Evolutionary conservation across 2,888 invertebrate species (phyloP).

Genomic region (Machimus atricapillus): DNA sequence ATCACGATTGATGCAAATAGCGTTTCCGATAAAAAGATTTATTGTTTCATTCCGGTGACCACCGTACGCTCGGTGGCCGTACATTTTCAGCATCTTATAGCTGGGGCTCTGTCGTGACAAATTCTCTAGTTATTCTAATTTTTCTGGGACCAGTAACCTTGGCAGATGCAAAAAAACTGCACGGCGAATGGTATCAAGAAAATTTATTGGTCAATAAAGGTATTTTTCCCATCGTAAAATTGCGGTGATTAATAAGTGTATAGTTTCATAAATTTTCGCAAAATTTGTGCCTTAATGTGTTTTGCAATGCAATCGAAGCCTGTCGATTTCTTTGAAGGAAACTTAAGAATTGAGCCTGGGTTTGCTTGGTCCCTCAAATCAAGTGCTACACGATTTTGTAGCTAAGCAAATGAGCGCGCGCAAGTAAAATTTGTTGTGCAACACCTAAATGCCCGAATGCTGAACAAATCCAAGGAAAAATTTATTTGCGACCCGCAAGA

Average conservation of each 20-base stretch:
- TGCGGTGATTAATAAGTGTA: neutral
- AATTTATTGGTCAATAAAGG: constrained; percentile 2
- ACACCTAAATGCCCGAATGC: neutral
- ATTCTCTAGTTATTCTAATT: constrained; percentile 4
- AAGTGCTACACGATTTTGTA: neutral
- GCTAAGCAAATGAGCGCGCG: neutral
- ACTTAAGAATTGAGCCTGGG: neutral
- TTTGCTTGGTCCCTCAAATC: neutral
- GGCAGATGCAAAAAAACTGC: neutral
- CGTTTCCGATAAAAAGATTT: constrained; percentile 26
- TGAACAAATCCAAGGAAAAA: neutral
- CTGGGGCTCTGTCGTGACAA: constrained; percentile 7
- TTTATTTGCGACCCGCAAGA: neutral
- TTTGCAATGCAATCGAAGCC: neutral
- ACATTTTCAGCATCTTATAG: neutral
- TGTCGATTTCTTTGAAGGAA: neutral
- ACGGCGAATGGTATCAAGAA: constrained; percentile 12
- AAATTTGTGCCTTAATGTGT: neutral
- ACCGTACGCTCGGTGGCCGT: neutral
- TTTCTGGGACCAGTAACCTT: constrained; percentile 2
- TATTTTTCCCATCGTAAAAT: constrained; percentile 1
- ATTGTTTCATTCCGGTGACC: constrained; percentile 26
- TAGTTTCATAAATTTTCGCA: neutral
- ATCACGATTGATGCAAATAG: constrained; percentile 28
- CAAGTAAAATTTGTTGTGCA: neutral